Base-by-base conservation (phyloP, 2,888 invertebrate genomes). In the Trachelus iudaicus region DNA sequence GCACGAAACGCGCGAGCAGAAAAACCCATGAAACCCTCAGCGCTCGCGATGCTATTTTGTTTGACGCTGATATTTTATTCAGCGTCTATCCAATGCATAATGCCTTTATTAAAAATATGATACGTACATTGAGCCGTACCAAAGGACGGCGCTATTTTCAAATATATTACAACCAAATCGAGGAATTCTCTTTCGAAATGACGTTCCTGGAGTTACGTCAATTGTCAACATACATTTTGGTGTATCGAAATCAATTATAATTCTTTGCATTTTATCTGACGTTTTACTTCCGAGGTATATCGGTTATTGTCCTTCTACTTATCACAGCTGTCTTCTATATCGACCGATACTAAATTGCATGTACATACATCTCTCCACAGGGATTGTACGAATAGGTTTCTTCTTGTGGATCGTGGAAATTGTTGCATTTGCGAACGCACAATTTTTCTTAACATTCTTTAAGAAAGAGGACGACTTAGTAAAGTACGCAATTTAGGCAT, bases 1-100 rank as follows among this genome's bases (percentile, higher is more conserved):
- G 76, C 79, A 76, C 80, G 80, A 78, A 79, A 80, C 34, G 71
- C 34, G 71, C 33, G 71, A 71, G 71, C 23, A 56, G 56, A 56
- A 56, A 56, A 56, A 56, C 56, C 56, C 56, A 56, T 56, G 56
- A 56, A 56, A 56, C 56, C 23, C 23, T 56, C 23, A 56, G 56
- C 56, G 56, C 56, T 56, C 56, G 56, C 23, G 23, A 56, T 56
- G 56, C 6, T 56, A 56, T 56, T 56, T 56, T 15, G 23, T 23
- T 56, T 56, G 23, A 56, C 23, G 9, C 23, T 56, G 56, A 56
- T 56, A 56, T 56, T 56, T 56, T 56, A 23, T 56, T 56, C 56
- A 56, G 9, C 9, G 23, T 56, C 56, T 56, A 56, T 56, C 9
- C 9, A 6, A 56, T 56, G 56, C 56, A 56, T 56, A 23, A 56